Evolutionary conservation across 2,888 invertebrate genomes (phyloP), one percentile per base, ranked within the genome.

Genomic region (Spodoptera littoralis): DNA sequence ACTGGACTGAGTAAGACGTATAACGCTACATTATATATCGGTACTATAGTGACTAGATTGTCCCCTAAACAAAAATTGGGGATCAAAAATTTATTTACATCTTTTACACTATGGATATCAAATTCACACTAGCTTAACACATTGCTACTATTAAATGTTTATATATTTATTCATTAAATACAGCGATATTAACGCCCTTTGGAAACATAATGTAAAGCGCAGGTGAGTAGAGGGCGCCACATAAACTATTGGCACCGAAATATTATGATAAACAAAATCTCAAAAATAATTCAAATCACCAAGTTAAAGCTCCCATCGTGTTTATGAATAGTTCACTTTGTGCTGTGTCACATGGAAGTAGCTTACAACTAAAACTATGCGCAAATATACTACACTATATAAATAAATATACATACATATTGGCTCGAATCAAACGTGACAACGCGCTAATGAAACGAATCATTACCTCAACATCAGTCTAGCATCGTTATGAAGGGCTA

Each of bases 41-140:
- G 85, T 89, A 88, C 80, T 76, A 85, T 90, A 92, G 88, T 94
- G 94, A 94, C 94, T 94, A 94, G 94, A 93, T 80, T 74, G 77
- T 80, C 92, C 90, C 89, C 84, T 62, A 70, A 82, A 81, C 73
- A 74, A 79, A 82, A 77, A 72, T 59, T 80, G 86, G 86, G 90
- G 87, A 87, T 84, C 77, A 83, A 84, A 77, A 74, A 52, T 80
- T 62, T 83, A 93, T 92, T 86, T 92, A 92, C 93, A 92, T 68
- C 72, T 83, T 86, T 86, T 70, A 88, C 83, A 87, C 85, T 89
- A 89, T 84, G 83, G 87, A 89, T 90, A 92, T 86, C 83, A 88
- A 90, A 88, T 89, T 90, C 89, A 87, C 87, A 86, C 89, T 92
- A 92, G 77, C 87, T 90, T 90, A 90, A 88, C 83, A 87, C 83